Conservation (phyloP, 2,113 vertebrate genomes). For the Arizona elegans region DNA sequence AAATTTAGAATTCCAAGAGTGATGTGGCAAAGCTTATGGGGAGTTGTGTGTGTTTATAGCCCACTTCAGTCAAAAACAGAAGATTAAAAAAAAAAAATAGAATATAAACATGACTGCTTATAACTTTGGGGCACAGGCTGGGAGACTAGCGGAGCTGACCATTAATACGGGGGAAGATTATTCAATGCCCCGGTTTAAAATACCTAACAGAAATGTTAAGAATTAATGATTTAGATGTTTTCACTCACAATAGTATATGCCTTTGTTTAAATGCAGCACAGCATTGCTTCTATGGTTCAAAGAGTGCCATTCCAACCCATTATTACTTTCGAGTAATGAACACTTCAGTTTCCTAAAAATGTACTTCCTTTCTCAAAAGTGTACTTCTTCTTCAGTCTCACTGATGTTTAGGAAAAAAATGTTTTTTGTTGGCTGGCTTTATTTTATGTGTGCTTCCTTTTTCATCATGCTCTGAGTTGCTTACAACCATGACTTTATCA, state of each 20-base stretch:
- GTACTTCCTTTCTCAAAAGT: neutral
- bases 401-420: neutral
- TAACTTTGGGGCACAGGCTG: neutral
- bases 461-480: neutral
- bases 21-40: constrained; percentile 36
- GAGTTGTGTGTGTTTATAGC: constrained; percentile 32
- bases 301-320: neutral
- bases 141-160: neutral
- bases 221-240: neutral
- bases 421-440: neutral
- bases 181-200: neutral
- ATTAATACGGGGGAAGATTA: neutral
- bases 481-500: neutral
- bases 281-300: neutral
- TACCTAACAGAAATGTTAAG: neutral
- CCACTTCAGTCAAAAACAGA: neutral
- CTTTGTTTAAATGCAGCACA: neutral
- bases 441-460: neutral
- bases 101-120: neutral
- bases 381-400: neutral
- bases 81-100: neutral
- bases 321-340: neutral
- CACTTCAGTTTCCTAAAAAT: neutral
- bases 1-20: constrained; percentile 52
- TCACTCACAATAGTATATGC: neutral